A percentile compares a stretch with the other conserved stretches of the same genome.
phyloP scores from a whole-genome alignment of 2,113 vertebrate genomes.

The Corvus moneduloides region DNA sequence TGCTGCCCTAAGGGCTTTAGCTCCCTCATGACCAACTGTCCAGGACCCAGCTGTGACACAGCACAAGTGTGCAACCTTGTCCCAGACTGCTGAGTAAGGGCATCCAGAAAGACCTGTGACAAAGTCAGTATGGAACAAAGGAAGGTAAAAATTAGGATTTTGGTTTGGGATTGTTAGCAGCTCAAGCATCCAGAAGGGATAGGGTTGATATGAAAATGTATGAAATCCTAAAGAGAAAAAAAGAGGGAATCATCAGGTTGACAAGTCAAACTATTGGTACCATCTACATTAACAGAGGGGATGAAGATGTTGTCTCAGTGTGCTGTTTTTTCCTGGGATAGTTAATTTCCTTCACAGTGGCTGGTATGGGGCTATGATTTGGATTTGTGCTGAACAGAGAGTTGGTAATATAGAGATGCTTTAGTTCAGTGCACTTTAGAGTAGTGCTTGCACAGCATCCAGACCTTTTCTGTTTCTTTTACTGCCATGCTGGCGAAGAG shows the following conservation, averaged over 20 bases:
- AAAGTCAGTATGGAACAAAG: not conserved
- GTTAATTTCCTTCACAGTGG: not conserved
- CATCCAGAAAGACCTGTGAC: not conserved
- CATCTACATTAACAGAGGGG: no score
- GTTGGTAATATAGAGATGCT: not conserved
- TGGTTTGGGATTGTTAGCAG: not conserved
- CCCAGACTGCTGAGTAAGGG: not conserved
- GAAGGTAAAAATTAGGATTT: not conserved
- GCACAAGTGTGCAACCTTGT: not conserved
- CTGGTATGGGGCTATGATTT: not conserved
- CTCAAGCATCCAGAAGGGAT: not conserved
- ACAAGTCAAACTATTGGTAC: not conserved
- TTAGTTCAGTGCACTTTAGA: not conserved
- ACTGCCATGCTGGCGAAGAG: accelerated
- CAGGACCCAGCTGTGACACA: not conserved
- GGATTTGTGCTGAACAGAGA: not conserved
- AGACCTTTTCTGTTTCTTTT: not conserved
- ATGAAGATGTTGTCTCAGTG: not conserved
- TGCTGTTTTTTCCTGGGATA: not conserved
- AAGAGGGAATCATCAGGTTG: not conserved
- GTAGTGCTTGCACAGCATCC: not conserved
- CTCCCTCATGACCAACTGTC: not conserved
- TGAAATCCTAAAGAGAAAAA: not conserved
- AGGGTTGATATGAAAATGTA: not conserved
- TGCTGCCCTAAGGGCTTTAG: not conserved